Evolutionary conservation across 2,888 invertebrate species (phyloP).

Genomic region (Steinernema hermaphroditum): DNA sequence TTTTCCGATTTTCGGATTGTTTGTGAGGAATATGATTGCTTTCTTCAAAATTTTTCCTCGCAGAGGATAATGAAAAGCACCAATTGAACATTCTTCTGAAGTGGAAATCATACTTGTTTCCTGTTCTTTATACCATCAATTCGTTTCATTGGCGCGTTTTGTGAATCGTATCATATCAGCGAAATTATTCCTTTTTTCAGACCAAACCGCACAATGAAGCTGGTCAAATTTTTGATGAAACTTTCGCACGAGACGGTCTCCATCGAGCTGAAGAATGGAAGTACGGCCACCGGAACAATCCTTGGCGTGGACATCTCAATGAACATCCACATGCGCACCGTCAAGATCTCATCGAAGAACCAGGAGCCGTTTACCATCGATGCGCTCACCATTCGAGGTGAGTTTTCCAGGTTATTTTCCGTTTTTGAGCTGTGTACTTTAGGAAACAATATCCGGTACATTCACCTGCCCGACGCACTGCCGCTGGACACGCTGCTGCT

Average conservation of each 20-base stretch:
- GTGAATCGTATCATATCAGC: too few species aligned
- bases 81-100: too few species aligned
- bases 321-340: slow-evolving; percentile 98
- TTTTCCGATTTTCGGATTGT: too few species aligned
- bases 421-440: background rate
- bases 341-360: slow-evolving; percentile 95
- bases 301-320: slow-evolving; percentile 96
- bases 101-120: too few species aligned
- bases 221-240: slow-evolving; percentile 92
- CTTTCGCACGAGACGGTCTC: slow-evolving; percentile 98
- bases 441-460: slow-evolving; percentile 73
- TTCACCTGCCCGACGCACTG: slow-evolving; percentile 91
- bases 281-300: slow-evolving; percentile 72
- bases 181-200: background rate
- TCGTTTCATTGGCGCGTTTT: too few species aligned
- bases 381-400: slow-evolving; percentile 90
- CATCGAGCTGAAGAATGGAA: slow-evolving; percentile 97
- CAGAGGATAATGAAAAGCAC: too few species aligned
- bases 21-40: too few species aligned
- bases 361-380: slow-evolving; percentile 90
- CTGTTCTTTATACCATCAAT: too few species aligned
- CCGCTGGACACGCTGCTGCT: slow-evolving; percentile 87
- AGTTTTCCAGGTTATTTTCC: slow-evolving; percentile 65
- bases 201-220: slow-evolving; percentile 68
- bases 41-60: too few species aligned